phyloP scores from a whole-genome alignment of 2,113 vertebrate genomes.

The Laticauda colubrina region DNA sequence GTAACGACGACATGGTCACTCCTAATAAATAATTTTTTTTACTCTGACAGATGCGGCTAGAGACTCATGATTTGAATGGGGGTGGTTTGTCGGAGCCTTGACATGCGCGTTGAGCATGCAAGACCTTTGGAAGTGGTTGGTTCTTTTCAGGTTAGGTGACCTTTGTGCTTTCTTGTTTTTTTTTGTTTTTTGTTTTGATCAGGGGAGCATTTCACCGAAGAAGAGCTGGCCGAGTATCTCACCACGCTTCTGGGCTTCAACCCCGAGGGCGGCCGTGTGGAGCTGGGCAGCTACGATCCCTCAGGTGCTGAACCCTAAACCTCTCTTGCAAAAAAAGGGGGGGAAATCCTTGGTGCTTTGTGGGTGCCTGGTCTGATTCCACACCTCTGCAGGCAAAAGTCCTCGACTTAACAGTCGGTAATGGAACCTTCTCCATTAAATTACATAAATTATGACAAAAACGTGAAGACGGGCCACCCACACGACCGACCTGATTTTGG shows the following conservation, averaged over 20 bases:
- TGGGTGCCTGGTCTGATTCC: background rate
- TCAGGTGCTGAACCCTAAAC: constrained; percentile 62
- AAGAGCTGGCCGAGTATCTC: constrained; percentile 81
- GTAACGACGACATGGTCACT: no score
- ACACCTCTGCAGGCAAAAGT: no score
- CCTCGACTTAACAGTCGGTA: no score
- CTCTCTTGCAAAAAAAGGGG: background rate
- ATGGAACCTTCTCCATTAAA: no score
- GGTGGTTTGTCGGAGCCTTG: no score
- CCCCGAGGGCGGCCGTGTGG: constrained; percentile 59
- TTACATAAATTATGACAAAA: no score
- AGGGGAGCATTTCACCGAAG: constrained; percentile 89
- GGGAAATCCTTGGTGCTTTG: background rate
- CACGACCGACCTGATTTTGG: no score
- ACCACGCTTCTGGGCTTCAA: constrained; percentile 71
- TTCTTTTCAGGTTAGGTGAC: no score
- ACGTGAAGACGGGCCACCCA: no score
- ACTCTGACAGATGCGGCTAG: no score
- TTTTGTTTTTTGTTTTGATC: background rate
- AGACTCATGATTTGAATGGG: no score
- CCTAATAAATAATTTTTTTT: no score
- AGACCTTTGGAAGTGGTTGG: background rate
- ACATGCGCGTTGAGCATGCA: constrained; percentile 13
- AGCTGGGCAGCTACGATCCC: constrained; percentile 35
- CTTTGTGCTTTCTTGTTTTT: background rate